These are phyloP conservation scores for Carassius auratus DNA, from an alignment of 2,113 vertebrate species.

Conservation along the genomic window DNA sequence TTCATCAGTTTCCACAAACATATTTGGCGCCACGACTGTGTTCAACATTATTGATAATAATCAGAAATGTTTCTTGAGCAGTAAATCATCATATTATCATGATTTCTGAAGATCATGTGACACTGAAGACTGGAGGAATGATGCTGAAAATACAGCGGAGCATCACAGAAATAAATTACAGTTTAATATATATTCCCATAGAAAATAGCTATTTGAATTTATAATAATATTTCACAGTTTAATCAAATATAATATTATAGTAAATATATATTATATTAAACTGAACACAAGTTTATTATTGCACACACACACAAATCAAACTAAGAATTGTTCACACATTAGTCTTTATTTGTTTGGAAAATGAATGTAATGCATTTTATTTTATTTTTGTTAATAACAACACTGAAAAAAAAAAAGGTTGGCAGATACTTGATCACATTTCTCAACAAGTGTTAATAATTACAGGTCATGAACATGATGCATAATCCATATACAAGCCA, in stretches of 20 bases:
- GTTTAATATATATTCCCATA: background rate
- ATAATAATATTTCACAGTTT: background rate
- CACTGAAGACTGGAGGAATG: background rate
- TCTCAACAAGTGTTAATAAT: constrained; percentile 6
- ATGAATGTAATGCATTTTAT: background rate
- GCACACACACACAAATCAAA: background rate
- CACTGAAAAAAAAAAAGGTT: constrained; percentile 9
- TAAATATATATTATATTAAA: too few relatives aligned
- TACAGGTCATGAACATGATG: constrained; percentile 24
- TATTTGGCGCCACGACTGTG: background rate
- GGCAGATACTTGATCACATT: constrained; percentile 8
- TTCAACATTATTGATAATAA: background rate
- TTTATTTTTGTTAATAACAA: constrained; percentile 19
- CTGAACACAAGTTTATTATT: background rate
- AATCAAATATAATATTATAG: background rate
- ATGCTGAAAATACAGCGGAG: too few relatives aligned
- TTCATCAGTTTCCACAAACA: background rate
- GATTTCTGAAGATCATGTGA: background rate
- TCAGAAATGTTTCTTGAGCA: background rate
- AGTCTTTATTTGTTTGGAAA: constrained; percentile 25
- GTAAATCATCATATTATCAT: too few relatives aligned
- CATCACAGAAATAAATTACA: too few relatives aligned
- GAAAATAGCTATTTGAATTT: background rate
- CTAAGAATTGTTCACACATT: background rate
- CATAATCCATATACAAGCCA: background rate